Base-by-base conservation (phyloP, 1,140 invertebrate genomes). In the Nebria ingens region DNA sequence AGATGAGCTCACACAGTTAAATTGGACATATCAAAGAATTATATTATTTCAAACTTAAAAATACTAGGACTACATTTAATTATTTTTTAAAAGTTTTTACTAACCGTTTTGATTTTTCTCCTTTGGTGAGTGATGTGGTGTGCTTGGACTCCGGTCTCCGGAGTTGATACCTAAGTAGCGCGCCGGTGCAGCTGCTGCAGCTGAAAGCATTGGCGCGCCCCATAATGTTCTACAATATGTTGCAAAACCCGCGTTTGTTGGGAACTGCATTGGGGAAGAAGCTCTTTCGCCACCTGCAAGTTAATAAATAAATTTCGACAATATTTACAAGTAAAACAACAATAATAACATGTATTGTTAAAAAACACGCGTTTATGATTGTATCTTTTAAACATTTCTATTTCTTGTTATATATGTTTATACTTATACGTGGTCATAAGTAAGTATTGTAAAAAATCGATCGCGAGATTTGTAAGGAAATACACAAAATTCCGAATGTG, bases 171-270 rank as follows among this genome's bases (percentile, higher is more conserved):
- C 40, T 12, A 45, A 17, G 17, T 45, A 45, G 9, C 40, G 9
- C 3, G 9, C 40, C 4, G 40, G 40, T 11, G 40, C 40, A 29
- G 4, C 25, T 11, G 40, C 40, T 34, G 25, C 25, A 45, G 40
- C 63, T 3, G 67, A 58, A 12, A 68, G 45, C 2, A 70, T 42
- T 1, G 66, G 62, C 6, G 67, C 59, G 17, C 65, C 63, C 68
- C 68, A 70, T 17, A 70, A 52, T 21, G 58, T 64, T 50, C 66
- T 53, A 51, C 68, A 68, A 51, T 69, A 70, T 4, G 62, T 64
- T 17, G 65, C 59, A 52, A 68, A 68, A 19, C 64, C 66, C 11
- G 60, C 54, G 9, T 60, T 58, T 6, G 67, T 45, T 12, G 64
- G 61, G 50, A 68, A 68, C 19, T 64, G 65, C 17, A 63, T 21